Evolutionary conservation across 2,888 invertebrate genomes (phyloP).

Genomic region (Leucophenga montana): DNA sequence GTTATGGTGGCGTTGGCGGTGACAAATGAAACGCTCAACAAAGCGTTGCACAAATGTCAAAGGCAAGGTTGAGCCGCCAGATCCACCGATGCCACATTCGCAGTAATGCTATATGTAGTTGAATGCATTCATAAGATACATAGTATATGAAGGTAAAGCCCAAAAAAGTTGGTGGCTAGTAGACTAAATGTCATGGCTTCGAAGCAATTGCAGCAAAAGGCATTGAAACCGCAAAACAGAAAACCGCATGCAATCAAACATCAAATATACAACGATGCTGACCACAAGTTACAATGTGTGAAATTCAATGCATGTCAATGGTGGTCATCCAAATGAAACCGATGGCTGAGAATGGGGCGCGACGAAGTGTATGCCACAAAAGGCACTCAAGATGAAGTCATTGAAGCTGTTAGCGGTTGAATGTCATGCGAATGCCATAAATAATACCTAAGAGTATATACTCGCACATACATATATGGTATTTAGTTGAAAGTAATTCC

Average conservation of each 20-base stretch:
- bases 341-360: constrained; percentile 9
- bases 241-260: constrained; percentile 42
- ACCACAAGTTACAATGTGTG: constrained; percentile 41
- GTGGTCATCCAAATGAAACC: neutral
- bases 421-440: neutral
- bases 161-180: constrained; percentile 5
- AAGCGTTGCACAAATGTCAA: constrained; percentile 38
- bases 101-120: neutral
- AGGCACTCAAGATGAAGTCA: constrained; percentile 30
- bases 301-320: constrained; percentile 40
- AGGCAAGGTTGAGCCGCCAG: constrained; percentile 28
- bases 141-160: neutral
- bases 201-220: neutral
- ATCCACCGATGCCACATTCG: neutral
- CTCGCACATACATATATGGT: too few species aligned
- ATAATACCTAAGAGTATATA: too few species aligned
- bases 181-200: constrained; percentile 8
- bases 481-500: too few species aligned
- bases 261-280: constrained; percentile 27
- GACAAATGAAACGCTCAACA: neutral
- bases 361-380: constrained; percentile 37
- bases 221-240: constrained; percentile 11
- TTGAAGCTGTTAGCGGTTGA: constrained; percentile 1
- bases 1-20: neutral
- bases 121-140: too few species aligned